Percentiles rank a stretch among this genome's conserved stretches.
phyloP scores from a whole-genome alignment of 2,888 invertebrate species.

The Pristionchus mayeri region DNA sequence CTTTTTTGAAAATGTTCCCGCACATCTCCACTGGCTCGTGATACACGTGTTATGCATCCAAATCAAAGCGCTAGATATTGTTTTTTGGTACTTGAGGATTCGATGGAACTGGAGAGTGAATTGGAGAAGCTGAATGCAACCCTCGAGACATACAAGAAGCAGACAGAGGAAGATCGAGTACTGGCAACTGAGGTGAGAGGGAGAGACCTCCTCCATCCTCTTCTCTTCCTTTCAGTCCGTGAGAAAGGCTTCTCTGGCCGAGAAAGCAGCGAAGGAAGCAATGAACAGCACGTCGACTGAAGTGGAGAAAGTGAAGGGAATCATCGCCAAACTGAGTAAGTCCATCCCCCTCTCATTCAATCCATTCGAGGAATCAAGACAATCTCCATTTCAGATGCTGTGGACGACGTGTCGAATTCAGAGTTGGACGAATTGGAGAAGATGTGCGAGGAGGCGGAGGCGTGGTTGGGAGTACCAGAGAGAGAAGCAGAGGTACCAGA shows the following conservation, averaged over 20 bases:
- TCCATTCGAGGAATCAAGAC: not conserved
- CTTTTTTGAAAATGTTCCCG: too few species aligned
- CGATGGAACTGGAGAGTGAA: constrained; percentile 55
- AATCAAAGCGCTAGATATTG: too few species aligned
- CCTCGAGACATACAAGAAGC: constrained; percentile 62
- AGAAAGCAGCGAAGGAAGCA: constrained; percentile 64
- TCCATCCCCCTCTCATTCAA: not conserved
- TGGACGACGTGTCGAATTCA: constrained; percentile 75
- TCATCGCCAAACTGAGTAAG: constrained; percentile 61
- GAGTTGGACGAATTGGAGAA: constrained; percentile 77
- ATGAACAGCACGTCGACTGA: constrained; percentile 58
- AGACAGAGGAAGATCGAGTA: constrained; percentile 63
- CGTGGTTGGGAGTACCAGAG: constrained; percentile 66
- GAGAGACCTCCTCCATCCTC: not conserved
- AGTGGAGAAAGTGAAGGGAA: constrained; percentile 63
- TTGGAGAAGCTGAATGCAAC: constrained; percentile 59
- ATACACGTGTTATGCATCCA: too few species aligned
- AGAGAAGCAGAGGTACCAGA: constrained; percentile 53
- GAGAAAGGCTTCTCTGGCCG: constrained; percentile 63
- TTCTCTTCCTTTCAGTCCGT: constrained; percentile 56
- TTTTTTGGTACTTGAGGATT: too few species aligned
- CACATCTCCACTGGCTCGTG: too few species aligned
- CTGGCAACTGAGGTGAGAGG: constrained; percentile 66
- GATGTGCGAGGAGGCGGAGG: constrained; percentile 76
- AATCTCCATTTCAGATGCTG: constrained; percentile 66